A percentile compares a stretch with the other conserved stretches of the same genome.
These are phyloP conservation scores for Pelodytes ibericus DNA, from an alignment of 2,797 vertebrate genomes.

Conservation along the genomic window DNA sequence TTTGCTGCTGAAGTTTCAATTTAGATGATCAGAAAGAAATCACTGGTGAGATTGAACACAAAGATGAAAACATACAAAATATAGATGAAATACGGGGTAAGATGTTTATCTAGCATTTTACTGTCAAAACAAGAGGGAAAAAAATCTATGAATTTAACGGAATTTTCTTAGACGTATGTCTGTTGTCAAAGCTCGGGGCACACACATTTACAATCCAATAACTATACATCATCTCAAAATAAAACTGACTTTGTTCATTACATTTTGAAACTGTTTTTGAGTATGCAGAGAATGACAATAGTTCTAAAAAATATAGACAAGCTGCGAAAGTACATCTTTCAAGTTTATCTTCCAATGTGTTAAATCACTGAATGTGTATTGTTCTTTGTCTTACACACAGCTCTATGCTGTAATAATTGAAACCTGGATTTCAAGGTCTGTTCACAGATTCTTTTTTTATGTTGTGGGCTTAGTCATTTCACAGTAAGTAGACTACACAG, in stretches of 20 bases:
- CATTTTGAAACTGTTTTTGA: neutral
- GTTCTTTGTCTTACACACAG: no score
- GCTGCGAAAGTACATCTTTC: neutral
- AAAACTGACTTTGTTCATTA: slow-evolving; percentile 38
- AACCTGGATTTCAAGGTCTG: no score
- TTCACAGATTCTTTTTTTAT: no score
- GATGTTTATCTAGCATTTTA: slow-evolving; percentile 33
- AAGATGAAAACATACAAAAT: slow-evolving; percentile 20
- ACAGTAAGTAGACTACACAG: no score
- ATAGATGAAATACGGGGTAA: slow-evolving; percentile 12
- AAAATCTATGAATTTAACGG: neutral
- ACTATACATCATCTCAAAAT: slow-evolving; percentile 12
- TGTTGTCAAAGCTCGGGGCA: slow-evolving; percentile 21
- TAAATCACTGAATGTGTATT: no score
- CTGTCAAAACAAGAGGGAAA: slow-evolving; percentile 24
- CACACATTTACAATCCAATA: slow-evolving; percentile 28
- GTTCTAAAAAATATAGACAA: slow-evolving; percentile 3
- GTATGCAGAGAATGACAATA: slow-evolving; percentile 21
- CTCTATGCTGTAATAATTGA: no score
- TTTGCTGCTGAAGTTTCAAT: slow-evolving; percentile 33
- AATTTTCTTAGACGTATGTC: slow-evolving; percentile 15
- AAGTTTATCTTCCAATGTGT: neutral
- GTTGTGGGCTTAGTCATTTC: no score
- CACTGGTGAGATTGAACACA: slow-evolving; percentile 19
- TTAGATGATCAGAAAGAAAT: slow-evolving; percentile 38